Conservation (phyloP, 92 coral and sea anemone species). For the Actinernus sp. region DNA sequence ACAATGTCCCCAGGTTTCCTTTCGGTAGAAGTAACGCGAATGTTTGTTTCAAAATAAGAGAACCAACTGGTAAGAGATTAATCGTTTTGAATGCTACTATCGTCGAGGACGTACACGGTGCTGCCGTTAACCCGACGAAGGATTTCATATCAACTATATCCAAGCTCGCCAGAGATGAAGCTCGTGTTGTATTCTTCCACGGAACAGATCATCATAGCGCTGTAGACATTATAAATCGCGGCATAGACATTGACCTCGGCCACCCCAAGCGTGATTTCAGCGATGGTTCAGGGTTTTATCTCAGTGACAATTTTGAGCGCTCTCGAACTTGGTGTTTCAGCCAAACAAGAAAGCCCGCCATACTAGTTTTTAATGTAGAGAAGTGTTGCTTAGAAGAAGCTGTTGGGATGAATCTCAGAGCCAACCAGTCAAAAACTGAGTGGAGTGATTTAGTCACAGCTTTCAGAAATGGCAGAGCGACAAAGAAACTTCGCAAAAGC, state of each 20-base stretch:
- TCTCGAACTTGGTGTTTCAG: background rate
- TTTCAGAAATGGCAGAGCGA: background rate
- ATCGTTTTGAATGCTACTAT: no score
- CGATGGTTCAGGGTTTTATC: conserved; percentile 18
- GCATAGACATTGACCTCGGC: conserved; percentile 1
- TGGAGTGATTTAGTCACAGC: background rate
- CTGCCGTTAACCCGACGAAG: no score
- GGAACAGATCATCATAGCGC: conserved; percentile 16
- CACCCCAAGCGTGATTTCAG: conserved; percentile 3
- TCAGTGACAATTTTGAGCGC: background rate
- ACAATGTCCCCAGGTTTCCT: no score
- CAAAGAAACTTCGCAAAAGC: background rate
- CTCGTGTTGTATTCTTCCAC: conserved; percentile 3
- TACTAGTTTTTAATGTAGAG: background rate
- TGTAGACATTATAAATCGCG: conserved; percentile 4
- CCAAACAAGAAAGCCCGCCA: background rate
- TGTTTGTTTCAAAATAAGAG: no score
- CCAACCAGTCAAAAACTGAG: background rate
- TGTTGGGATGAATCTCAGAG: background rate
- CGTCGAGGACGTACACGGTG: no score
- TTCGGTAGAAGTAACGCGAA: no score
- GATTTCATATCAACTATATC: no score
- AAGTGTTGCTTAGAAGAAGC: background rate
- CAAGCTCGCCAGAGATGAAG: no score
- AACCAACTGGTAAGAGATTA: no score